These are phyloP conservation scores for Sus cebifrons DNA, from an alignment of 2,797 vertebrate genomes.

Conservation along the genomic window DNA sequence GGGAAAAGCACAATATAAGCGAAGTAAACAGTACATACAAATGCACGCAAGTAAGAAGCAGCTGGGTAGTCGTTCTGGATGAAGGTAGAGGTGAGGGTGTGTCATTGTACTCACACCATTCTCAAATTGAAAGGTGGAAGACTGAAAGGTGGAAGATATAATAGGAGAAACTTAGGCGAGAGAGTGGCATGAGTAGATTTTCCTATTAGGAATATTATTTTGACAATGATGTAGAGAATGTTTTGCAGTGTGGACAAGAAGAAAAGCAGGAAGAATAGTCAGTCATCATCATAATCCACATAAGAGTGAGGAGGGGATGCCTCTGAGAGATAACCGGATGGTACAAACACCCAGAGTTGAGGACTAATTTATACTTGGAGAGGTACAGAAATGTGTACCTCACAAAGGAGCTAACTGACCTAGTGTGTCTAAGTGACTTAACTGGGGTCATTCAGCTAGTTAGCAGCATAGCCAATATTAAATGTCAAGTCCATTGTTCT, in stretches of 20 bases:
- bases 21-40: neutral
- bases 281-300: neutral
- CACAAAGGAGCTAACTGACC: slow-evolving; percentile 47
- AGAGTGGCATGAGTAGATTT: slow-evolving; percentile 33
- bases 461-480: slow-evolving; percentile 62
- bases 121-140: neutral
- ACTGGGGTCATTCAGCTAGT: slow-evolving; percentile 43
- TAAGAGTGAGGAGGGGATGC: neutral
- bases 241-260: slow-evolving; percentile 30
- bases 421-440: slow-evolving; percentile 57
- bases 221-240: neutral
- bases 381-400: slow-evolving; percentile 39
- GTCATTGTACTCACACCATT: neutral
- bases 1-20: neutral
- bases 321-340: slow-evolving; percentile 33
- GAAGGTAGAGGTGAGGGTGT: neutral
- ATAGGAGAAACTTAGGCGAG: slow-evolving; percentile 51
- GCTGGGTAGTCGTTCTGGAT: neutral
- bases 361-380: slow-evolving; percentile 13
- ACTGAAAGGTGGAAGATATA: neutral
- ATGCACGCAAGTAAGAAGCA: neutral
- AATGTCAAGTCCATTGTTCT: slow-evolving; percentile 64
- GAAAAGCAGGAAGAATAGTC: slow-evolving; percentile 19
- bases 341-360: slow-evolving; percentile 23
- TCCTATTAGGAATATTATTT: slow-evolving; percentile 47